These are phyloP conservation scores for Aproaerema taeniolella DNA, from an alignment of 2,888 invertebrate genomes.

Conservation along the genomic window DNA sequence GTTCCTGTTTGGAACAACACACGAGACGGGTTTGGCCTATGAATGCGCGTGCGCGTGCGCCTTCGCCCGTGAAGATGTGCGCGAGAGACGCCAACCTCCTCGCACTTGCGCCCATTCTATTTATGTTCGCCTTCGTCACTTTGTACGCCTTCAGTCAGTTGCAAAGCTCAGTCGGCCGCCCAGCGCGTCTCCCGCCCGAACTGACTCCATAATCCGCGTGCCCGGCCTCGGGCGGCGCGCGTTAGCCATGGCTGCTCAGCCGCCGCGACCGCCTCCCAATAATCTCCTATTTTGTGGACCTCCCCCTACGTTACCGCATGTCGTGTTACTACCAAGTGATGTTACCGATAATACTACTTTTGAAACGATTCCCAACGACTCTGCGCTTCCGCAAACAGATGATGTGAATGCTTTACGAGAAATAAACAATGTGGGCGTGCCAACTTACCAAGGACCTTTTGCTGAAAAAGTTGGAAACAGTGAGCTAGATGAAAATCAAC, in stretches of 20 bases:
- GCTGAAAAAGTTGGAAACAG: constrained; percentile 40
- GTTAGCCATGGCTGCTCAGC: constrained; percentile 70
- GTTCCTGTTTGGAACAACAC: constrained; percentile 61
- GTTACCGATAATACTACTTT: constrained; percentile 32
- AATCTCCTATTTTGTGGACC: constrained; percentile 70
- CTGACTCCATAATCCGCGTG: constrained; percentile 51
- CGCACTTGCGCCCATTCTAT: constrained; percentile 75
- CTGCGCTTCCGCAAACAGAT: constrained; percentile 44
- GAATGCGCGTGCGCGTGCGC: constrained; percentile 71
- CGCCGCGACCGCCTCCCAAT: constrained; percentile 67
- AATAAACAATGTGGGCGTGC: constrained; percentile 73
- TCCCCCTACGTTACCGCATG: constrained; percentile 66
- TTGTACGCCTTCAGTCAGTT: constrained; percentile 74
- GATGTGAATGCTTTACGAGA: constrained; percentile 53
- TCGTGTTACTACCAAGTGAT: constrained; percentile 70
- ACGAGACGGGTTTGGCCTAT: constrained; percentile 70
- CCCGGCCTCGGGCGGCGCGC: constrained; percentile 57
- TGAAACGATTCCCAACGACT: constrained; percentile 30
- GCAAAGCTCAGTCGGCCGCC: constrained; percentile 70
- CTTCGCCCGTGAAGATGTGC: constrained; percentile 74
- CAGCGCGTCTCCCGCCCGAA: constrained; percentile 62
- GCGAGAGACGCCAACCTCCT: constrained; percentile 76
- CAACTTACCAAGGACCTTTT: constrained; percentile 46
- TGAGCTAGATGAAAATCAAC: constrained; percentile 38
- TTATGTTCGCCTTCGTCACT: constrained; percentile 75